Evolutionary conservation across 2,888 invertebrate genomes (phyloP).

Genomic region (Rhamnusium bicolor): DNA sequence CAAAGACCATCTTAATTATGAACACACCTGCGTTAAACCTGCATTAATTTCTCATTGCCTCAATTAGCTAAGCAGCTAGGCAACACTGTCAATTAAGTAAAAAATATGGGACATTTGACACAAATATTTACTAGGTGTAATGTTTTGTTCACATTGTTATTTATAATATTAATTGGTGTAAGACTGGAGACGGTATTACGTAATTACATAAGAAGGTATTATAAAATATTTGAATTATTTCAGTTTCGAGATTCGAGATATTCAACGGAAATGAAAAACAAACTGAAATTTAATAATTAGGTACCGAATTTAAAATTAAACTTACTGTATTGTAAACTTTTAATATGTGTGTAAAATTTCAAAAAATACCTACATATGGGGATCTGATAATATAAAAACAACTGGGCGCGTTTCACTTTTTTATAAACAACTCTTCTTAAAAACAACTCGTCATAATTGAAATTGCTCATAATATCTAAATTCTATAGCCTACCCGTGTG

Average conservation of each 20-base stretch:
- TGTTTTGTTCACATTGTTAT: conserved; percentile 19
- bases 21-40: conserved; percentile 26
- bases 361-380: no score
- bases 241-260: conserved; percentile 5
- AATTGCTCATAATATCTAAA: no score
- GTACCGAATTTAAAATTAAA: conserved; percentile 9
- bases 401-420: no score
- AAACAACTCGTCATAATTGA: no score
- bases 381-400: no score
- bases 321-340: neutral
- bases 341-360: no score
- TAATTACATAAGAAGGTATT: neutral
- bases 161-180: conserved; percentile 18
- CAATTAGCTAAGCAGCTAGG: conserved; percentile 21
- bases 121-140: conserved; percentile 28
- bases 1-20: conserved; percentile 29
- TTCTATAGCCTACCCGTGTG: no score
- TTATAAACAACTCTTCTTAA: no score
- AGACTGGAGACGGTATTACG: neutral
- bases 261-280: neutral
- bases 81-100: conserved; percentile 26
- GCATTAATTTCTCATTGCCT: conserved; percentile 26
- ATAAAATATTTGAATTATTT: neutral
- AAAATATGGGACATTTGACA: conserved; percentile 27
- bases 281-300: neutral